These are phyloP conservation scores for Notarius quadriscutis DNA, from an alignment of 2,113 vertebrate genomes.

Conservation along the genomic window DNA sequence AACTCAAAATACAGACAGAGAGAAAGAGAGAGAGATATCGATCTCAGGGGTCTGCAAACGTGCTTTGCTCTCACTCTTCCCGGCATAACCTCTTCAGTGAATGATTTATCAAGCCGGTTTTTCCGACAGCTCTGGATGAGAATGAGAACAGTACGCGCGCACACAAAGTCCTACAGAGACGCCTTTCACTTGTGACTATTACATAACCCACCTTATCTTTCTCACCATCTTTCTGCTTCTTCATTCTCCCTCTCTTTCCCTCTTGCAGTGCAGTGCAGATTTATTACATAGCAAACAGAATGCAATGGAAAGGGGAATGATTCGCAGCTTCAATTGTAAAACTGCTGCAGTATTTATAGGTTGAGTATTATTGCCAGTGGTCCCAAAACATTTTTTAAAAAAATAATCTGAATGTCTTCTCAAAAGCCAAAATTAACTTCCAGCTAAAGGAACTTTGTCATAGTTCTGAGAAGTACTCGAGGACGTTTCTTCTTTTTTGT, in stretches of 20 bases:
- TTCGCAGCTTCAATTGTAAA: neutral
- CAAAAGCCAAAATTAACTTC: no score
- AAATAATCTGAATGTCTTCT: neutral
- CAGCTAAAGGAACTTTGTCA: no score
- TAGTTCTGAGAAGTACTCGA: no score
- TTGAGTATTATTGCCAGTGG: neutral
- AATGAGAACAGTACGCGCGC: conserved; percentile 6
- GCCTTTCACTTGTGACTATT: conserved; percentile 34
- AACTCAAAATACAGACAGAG: neutral
- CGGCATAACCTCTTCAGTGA: conserved; percentile 15
- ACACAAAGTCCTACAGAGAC: conserved; percentile 18
- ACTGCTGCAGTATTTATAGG: neutral
- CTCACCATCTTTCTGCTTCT: neutral
- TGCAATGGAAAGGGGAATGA: neutral
- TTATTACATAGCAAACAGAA: conserved; percentile 1
- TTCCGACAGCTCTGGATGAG: conserved; percentile 7
- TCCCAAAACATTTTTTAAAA: no score
- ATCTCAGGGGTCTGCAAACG: neutral
- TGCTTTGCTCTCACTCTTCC: neutral
- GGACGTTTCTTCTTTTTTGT: no score
- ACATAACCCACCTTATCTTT: conserved; percentile 43
- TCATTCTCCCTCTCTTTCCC: neutral
- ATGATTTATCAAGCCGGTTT: conserved; percentile 26
- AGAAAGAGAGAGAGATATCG: no score
- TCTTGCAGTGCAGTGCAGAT: neutral